Evolutionary conservation across 2,113 vertebrate species (phyloP).

Genomic region (Marcusenius ussheri): DNA sequence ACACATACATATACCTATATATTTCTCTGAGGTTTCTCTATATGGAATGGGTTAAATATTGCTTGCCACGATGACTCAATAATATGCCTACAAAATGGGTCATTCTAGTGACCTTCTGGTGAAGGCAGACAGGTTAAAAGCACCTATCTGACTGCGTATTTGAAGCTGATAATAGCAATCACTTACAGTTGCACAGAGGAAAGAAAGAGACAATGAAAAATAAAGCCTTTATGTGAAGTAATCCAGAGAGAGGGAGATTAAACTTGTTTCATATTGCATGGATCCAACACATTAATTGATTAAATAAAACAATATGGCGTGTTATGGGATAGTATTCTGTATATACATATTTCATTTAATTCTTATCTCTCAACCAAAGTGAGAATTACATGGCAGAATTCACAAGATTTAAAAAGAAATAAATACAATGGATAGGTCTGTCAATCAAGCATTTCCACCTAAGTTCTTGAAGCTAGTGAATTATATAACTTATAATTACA

Average conservation of each 20-base stretch:
- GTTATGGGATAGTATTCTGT: background rate
- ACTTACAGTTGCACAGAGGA: constrained; percentile 10
- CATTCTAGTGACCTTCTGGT: constrained; percentile 13
- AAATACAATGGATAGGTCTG: background rate
- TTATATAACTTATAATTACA: background rate
- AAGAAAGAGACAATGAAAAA: constrained; percentile 9
- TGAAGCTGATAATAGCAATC: constrained; percentile 22
- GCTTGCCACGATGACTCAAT: background rate
- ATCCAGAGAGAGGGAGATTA: background rate
- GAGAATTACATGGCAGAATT: background rate
- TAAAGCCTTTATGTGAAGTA: background rate
- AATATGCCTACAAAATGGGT: constrained; percentile 14
- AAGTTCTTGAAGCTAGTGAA: background rate
- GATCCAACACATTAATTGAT: background rate
- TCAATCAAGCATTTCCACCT: background rate
- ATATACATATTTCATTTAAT: background rate
- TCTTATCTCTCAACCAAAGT: background rate
- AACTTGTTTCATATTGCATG: background rate
- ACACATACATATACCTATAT: background rate
- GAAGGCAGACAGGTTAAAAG: constrained; percentile 22
- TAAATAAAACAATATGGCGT: background rate
- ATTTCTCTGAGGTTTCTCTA: background rate
- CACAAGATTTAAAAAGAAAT: background rate
- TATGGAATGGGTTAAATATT: background rate
- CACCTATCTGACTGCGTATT: constrained; percentile 20